phyloP scores from a whole-genome alignment of 2,113 vertebrate genomes.

The Macrotus californicus region DNA sequence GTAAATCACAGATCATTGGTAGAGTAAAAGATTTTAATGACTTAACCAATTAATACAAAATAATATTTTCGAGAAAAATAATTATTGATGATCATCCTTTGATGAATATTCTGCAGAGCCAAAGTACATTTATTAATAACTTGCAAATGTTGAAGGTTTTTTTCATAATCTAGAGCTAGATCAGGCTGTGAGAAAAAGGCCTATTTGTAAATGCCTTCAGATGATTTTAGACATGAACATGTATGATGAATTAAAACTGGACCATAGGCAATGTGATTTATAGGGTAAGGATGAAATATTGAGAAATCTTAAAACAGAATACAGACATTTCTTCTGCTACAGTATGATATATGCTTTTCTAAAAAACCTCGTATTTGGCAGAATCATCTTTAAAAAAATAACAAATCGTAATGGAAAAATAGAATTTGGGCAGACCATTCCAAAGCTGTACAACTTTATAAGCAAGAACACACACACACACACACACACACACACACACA shows the following conservation, averaged over 20 bases:
- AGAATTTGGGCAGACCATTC: background rate
- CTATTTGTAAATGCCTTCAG: background rate
- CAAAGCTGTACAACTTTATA: background rate
- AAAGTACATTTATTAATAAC: background rate
- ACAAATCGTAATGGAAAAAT: background rate
- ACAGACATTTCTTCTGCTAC: background rate
- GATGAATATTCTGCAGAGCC: background rate
- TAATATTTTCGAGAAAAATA: constrained; percentile 14
- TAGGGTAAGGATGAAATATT: background rate
- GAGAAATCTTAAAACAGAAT: constrained; percentile 17
- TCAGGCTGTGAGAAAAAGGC: background rate
- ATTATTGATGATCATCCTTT: background rate
- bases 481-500: too few relatives aligned
- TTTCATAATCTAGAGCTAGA: background rate
- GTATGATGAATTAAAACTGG: background rate
- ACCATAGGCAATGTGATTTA: background rate
- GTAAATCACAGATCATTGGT: constrained; percentile 6
- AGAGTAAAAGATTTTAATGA: background rate
- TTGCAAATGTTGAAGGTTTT: background rate
- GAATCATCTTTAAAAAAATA: constrained; percentile 8
- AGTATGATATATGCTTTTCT: background rate
- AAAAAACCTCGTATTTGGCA: background rate
- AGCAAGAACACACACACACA: background rate
- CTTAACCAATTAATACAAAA: constrained; percentile 32
- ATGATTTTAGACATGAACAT: background rate